Percentiles rank a stretch among this genome's conserved stretches.
These are phyloP conservation scores for Andrena flavipes DNA, from an alignment of 2,888 invertebrate species.

Conservation along the genomic window DNA sequence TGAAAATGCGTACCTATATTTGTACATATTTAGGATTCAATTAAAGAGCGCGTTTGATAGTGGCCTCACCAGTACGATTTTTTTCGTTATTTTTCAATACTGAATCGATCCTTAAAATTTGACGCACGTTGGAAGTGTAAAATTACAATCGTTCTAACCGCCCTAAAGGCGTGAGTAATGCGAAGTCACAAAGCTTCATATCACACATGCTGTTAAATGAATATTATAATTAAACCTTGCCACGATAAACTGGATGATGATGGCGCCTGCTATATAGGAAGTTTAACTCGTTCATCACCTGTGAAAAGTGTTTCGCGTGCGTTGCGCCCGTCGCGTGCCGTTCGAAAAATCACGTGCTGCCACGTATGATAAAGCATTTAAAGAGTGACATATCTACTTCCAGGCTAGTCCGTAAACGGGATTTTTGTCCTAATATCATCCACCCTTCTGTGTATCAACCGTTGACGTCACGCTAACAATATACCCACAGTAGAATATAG, in stretches of 20 bases:
- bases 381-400: constrained; percentile 34
- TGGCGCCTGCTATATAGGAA: constrained; percentile 6
- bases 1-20: no score
- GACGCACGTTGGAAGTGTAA: no score
- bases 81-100: no score
- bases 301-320: constrained; percentile 61
- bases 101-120: no score
- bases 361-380: constrained; percentile 47
- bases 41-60: no score
- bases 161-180: no score
- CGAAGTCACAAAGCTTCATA: no score
- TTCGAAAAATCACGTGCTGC: constrained; percentile 42
- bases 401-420: constrained; percentile 7
- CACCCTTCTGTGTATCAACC: constrained; percentile 9
- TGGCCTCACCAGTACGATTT: no score
- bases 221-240: constrained; percentile 38
- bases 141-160: no score
- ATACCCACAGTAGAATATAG: not conserved
- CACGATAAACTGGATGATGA: constrained; percentile 28
- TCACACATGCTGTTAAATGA: not conserved
- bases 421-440: constrained; percentile 2
- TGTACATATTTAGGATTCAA: no score
- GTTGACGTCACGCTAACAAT: not conserved
- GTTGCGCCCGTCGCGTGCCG: constrained; percentile 53
- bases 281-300: constrained; percentile 60